Conservation (phyloP, 2,113 vertebrate species). For the Tetraodon nigroviridis region DNA sequence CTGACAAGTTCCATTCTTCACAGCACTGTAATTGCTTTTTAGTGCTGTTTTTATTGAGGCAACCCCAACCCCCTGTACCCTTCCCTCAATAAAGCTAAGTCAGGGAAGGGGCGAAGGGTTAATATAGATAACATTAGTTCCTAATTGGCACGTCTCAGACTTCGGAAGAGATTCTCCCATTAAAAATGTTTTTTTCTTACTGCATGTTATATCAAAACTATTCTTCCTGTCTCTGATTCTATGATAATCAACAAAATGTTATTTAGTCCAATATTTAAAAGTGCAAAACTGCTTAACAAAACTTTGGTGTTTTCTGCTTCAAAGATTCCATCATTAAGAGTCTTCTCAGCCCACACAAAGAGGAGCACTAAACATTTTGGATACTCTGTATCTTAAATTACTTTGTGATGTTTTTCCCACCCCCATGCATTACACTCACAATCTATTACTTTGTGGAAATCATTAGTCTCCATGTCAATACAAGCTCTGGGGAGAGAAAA, state of each 20-base stretch:
- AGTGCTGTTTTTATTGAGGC: conserved; percentile 79
- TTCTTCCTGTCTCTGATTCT: background rate
- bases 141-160: conserved; percentile 64
- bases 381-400: conserved; percentile 48
- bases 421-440: conserved; percentile 58
- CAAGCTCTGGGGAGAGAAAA: conserved; percentile 68
- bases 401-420: conserved; percentile 66
- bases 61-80: conserved; percentile 56
- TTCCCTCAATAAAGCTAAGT: conserved; percentile 62
- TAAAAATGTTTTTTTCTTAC: conserved; percentile 5
- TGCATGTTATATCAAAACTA: background rate
- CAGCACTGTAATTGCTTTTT: conserved; percentile 77
- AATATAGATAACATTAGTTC: conserved; percentile 72
- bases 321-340: conserved; percentile 35
- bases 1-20: conserved; percentile 76
- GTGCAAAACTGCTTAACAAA: conserved; percentile 4
- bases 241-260: background rate
- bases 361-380: conserved; percentile 44
- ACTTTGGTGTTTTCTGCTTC: conserved; percentile 30
- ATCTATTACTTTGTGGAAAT: conserved; percentile 71
- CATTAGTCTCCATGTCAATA: conserved; percentile 69
- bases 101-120: conserved; percentile 63
- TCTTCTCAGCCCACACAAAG: conserved; percentile 40
- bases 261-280: no score
- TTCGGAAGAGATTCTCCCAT: conserved; percentile 21